phyloP scores from a whole-genome alignment of 2,113 vertebrate genomes.

The Stercorarius parasiticus region DNA sequence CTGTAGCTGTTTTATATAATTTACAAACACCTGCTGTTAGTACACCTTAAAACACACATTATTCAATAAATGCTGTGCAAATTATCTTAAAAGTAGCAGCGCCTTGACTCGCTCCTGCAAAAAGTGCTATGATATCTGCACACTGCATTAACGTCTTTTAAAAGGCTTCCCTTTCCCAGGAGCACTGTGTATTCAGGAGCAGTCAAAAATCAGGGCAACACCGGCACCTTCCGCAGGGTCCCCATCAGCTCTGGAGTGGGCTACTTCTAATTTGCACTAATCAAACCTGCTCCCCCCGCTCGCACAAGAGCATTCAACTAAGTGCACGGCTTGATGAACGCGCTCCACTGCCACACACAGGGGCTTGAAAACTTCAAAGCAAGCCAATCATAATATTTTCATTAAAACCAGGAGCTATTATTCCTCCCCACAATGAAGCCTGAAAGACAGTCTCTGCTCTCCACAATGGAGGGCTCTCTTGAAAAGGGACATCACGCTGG shows the following conservation, averaged over 20 bases:
- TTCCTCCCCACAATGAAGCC: background rate
- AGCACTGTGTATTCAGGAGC: background rate
- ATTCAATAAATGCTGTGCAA: background rate
- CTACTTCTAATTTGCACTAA: background rate
- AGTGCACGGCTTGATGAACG: background rate
- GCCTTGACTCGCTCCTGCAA: background rate
- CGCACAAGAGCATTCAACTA: background rate
- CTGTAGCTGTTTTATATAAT: background rate
- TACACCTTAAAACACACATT: background rate
- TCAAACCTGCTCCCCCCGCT: background rate
- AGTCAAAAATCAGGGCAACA: background rate
- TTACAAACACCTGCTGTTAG: background rate
- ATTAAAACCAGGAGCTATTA: background rate
- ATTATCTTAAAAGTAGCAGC: background rate
- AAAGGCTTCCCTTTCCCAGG: background rate
- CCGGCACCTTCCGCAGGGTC: background rate
- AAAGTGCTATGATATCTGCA: background rate
- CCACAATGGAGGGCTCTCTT: background rate
- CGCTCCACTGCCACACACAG: rapidly evolving
- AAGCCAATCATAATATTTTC: background rate
- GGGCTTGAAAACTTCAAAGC: background rate
- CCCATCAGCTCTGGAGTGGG: background rate
- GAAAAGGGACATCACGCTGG: background rate
- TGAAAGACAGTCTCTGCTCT: background rate
- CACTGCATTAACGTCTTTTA: background rate